Evolutionary conservation across 2,888 invertebrate species (phyloP).

Genomic region (Nemotelus nigrinus): DNA sequence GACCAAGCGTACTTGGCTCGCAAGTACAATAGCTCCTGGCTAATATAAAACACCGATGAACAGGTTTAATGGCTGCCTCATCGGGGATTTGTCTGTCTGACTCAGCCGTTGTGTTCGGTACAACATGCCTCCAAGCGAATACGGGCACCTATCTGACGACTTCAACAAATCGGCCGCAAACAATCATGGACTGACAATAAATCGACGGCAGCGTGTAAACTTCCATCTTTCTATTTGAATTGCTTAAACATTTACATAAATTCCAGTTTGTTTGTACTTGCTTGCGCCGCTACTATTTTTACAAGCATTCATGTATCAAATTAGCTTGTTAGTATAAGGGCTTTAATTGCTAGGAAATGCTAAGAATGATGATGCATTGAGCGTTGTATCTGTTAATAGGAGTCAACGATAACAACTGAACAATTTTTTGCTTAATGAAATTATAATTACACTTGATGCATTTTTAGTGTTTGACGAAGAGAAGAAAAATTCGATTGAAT

Average conservation of each 20-base stretch:
- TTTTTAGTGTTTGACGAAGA: no score
- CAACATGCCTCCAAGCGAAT: not conserved
- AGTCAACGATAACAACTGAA: no score
- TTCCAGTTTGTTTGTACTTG: not conserved
- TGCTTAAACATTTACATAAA: not conserved
- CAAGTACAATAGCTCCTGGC: not conserved
- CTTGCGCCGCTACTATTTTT: no score
- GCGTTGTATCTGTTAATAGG: no score
- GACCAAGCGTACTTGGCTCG: not conserved
- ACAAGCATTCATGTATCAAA: no score
- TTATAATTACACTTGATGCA: no score
- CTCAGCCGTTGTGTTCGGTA: not conserved
- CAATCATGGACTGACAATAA: not conserved
- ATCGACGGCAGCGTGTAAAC: not conserved
- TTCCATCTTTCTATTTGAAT: not conserved
- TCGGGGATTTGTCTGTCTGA: not conserved
- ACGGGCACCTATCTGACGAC: not conserved
- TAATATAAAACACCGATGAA: slow-evolving; percentile 8
- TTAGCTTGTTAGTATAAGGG: no score
- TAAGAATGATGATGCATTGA: no score
- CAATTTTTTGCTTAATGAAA: no score
- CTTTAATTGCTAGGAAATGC: no score
- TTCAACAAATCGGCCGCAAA: not conserved
- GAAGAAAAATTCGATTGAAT: no score
- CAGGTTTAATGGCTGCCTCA: slow-evolving; percentile 9